Evolutionary conservation across 2,113 vertebrate genomes (phyloP).

Genomic region (Physeter macrocephalus): DNA sequence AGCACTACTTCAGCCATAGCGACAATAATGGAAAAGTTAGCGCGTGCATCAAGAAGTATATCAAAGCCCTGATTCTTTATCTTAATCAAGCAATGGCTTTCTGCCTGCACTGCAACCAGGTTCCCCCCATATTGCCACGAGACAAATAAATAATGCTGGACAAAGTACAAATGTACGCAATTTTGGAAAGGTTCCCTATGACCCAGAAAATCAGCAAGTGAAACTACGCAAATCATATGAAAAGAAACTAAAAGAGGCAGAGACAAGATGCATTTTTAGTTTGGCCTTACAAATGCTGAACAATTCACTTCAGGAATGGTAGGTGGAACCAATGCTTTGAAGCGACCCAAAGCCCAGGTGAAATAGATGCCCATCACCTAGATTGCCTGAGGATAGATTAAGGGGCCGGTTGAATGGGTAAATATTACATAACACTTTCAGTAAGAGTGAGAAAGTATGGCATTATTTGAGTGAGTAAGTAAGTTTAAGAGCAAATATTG

Average conservation of each 20-base stretch:
- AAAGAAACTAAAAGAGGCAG: conserved; percentile 40
- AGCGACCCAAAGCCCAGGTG: background rate
- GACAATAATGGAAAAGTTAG: background rate
- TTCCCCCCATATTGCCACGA: background rate
- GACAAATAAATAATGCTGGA: background rate
- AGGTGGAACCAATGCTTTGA: background rate
- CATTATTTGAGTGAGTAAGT: background rate
- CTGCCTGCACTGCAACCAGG: background rate
- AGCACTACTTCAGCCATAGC: background rate
- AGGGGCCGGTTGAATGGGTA: background rate
- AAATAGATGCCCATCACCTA: background rate
- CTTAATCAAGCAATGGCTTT: background rate
- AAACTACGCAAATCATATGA: background rate
- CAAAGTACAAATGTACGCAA: background rate
- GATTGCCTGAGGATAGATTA: background rate
- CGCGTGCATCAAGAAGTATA: fast-evolving
- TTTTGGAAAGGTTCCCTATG: conserved; percentile 45
- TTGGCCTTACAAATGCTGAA: conserved; percentile 36
- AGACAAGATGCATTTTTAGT: background rate
- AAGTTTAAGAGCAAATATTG: background rate
- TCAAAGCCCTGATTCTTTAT: background rate
- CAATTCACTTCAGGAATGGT: background rate
- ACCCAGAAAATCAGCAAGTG: background rate
- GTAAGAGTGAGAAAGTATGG: background rate
- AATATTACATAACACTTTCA: background rate